Evolutionary conservation across 2,797 vertebrate genomes (phyloP).

Genomic region (Lates japonicus): DNA sequence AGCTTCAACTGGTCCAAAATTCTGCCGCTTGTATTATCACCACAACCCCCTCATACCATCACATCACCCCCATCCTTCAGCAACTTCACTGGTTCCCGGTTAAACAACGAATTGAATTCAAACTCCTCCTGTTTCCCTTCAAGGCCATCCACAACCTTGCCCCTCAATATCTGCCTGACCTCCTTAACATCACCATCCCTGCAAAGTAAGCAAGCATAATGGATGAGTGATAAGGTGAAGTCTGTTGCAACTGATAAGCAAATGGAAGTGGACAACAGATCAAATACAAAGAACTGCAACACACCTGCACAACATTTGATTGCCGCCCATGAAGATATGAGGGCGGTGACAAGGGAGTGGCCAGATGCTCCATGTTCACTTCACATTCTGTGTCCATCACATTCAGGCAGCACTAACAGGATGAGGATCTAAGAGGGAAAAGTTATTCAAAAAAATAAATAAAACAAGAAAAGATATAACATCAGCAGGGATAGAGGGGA

Average conservation of each 20-base stretch:
- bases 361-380: neutral
- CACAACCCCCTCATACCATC: no score
- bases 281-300: neutral
- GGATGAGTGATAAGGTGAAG: neutral
- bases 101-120: no score
- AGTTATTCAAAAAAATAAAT: neutral
- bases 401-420: neutral
- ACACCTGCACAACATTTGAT: neutral
- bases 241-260: constrained; percentile 43
- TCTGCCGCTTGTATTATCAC: no score
- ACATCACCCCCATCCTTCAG: no score
- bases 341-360: constrained; percentile 12
- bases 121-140: no score
- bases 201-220: constrained; percentile 5
- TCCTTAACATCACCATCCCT: no score
- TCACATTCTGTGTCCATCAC: neutral
- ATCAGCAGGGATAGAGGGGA: neutral
- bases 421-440: neutral
- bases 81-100: no score
- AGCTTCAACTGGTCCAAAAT: no score
- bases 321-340: neutral
- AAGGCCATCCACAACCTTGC: no score
- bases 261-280: neutral
- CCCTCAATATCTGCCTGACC: no score
- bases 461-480: neutral